phyloP scores from a whole-genome alignment of 2,113 vertebrate genomes.

The Colius striatus region DNA sequence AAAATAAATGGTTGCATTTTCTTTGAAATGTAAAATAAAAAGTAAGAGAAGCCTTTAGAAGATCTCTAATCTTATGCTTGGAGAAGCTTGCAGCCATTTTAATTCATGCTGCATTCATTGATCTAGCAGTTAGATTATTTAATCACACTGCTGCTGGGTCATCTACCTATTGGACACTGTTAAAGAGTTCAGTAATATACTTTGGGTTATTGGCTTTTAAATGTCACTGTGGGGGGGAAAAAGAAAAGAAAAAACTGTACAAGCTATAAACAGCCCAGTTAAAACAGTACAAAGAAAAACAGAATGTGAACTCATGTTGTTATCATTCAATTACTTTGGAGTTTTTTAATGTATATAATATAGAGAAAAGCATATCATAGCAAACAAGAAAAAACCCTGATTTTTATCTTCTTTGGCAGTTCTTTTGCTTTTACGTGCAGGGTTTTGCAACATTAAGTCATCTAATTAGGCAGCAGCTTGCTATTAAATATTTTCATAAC shows the following conservation, averaged over 20 bases:
- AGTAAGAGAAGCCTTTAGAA: background rate
- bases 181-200: background rate
- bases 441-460: slow-evolving; percentile 48
- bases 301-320: background rate
- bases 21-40: slow-evolving; percentile 11
- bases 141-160: slow-evolving; percentile 25
- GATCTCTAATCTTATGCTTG: slow-evolving; percentile 2
- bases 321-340: background rate
- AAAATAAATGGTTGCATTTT: background rate
- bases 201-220: slow-evolving; percentile 16
- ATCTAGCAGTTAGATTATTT: slow-evolving; percentile 47
- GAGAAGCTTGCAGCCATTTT: slow-evolving; percentile 59
- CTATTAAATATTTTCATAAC: slow-evolving; percentile 36
- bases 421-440: slow-evolving; percentile 14
- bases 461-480: slow-evolving; percentile 45
- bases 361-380: background rate
- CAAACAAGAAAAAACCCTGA: background rate
- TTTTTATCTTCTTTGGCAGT: slow-evolving; percentile 15
- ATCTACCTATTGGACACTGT: background rate
- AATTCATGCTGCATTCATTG: slow-evolving; percentile 49
- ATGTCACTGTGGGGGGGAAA: background rate
- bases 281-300: background rate
- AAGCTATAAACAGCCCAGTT: background rate
- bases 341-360: background rate
- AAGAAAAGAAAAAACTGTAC: background rate